Evolutionary conservation across 1,140 invertebrate genomes (phyloP), one percentile per base, ranked within the genome.

Genomic region (Amyelois transitella): DNA sequence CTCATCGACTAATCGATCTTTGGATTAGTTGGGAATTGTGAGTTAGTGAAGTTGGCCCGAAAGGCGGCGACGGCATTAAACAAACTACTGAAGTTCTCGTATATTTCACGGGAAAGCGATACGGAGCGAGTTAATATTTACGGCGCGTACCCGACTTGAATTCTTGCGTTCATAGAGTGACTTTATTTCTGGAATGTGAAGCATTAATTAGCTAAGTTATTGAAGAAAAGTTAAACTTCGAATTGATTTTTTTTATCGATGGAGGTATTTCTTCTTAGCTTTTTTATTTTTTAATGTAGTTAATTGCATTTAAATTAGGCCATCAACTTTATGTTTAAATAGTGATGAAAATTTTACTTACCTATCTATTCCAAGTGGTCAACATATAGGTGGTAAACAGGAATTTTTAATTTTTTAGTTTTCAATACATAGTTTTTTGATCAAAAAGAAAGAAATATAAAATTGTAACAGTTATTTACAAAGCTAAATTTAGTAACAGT

Each of bases 71-170:
- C 58, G 59, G 60, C 64, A 70, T 67, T 74, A 68, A 67, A 70
- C 67, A 64, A 68, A 70, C 59, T 68, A 55, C 51, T 53, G 12
- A 74, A 74, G 54, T 74, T 74, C 32, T 49, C 45, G 60, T 57
- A 71, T 71, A 70, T 70, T 73, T 73, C 67, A 67, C 56, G 56
- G 58, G 60, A 56, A 65, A 62, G 56, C 64, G 64, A 70, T 66
- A 66, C 60, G 25, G 47, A 54, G 59, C 19, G 59, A 66, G 58
- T 64, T 66, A 63, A 53, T 70, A 66, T 70, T 69, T 72, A 69
- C 61, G 58, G 53, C 53, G 45, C 55, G 51, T 51, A 58, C 58
- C 43, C 58, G 45, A 20, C 7, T 19, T 5, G 45, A 48, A 48
- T 48, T 21, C 45, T 12, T 48, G 32, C 32, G 32, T 38, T n/a